phyloP scores from a whole-genome alignment of 2,888 invertebrate genomes.

The Nomada hirtipes region DNA sequence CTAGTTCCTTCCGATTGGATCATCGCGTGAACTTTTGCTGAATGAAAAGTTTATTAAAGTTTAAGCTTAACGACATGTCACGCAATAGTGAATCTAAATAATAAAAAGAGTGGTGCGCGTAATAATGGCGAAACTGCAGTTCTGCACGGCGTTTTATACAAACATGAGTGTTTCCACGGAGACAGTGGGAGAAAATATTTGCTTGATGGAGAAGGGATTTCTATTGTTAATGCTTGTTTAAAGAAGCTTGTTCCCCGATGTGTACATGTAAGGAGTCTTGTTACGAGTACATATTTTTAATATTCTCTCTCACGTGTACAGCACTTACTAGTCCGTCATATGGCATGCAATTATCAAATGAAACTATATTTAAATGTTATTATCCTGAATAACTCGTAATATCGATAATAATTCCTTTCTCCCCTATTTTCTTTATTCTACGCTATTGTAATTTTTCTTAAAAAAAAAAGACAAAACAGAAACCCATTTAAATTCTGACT shows the following conservation, averaged over 20 bases:
- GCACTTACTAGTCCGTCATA: too few species aligned
- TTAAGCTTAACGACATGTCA: too few species aligned
- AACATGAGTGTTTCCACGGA: conserved; percentile 79
- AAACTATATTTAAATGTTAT: background rate
- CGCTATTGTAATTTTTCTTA: too few species aligned
- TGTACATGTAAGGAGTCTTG: background rate
- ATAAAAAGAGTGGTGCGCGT: conserved; percentile 48
- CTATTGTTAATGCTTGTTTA: conserved; percentile 22
- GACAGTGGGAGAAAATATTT: conserved; percentile 76
- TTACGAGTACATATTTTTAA: too few species aligned
- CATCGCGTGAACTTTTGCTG: too few species aligned
- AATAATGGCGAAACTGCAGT: conserved; percentile 73
- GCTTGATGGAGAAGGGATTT: conserved; percentile 64
- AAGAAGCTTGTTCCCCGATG: background rate
- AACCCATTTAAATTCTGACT: background rate
- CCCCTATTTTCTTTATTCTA: too few species aligned
- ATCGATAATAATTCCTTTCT: too few species aligned
- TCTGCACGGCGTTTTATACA: conserved; percentile 79
- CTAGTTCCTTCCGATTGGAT: background rate
- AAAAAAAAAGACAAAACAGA: too few species aligned
- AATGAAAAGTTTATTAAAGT: too few species aligned
- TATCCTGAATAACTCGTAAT: too few species aligned
- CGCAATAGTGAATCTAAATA: background rate
- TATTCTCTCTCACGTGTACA: too few species aligned
- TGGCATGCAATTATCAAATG: too few species aligned